Conservation (phyloP, 2,797 vertebrate genomes). For the Acanthurus leucopareius region DNA sequence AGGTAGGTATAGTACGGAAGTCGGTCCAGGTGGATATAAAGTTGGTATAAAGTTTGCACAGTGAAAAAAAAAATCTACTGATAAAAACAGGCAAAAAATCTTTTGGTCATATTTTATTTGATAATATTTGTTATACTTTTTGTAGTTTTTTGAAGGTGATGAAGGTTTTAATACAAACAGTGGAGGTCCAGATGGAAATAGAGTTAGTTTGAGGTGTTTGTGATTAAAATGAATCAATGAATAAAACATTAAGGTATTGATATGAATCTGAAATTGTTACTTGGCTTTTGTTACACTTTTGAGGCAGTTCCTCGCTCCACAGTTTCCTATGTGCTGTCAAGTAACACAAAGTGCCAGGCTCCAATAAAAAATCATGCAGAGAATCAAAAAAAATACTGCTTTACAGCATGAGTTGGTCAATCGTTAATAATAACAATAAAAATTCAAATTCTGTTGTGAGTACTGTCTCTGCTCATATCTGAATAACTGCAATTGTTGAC, state of each 20-base stretch:
- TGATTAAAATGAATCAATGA: not conserved
- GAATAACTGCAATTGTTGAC: not conserved
- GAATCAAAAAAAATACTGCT: not conserved
- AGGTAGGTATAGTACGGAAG: no score
- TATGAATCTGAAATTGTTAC: not conserved
- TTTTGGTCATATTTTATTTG: no score
- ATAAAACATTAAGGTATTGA: not conserved
- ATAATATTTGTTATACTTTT: no score
- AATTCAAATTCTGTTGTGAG: not conserved
- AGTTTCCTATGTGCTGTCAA: no score
- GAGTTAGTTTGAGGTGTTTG: not conserved
- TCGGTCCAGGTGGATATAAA: no score
- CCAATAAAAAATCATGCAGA: not conserved
- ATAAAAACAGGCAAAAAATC: no score
- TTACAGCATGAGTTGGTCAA: constrained; percentile 23
- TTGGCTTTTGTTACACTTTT: no score
- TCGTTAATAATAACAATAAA: not conserved
- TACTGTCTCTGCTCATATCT: not conserved
- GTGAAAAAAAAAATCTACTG: no score
- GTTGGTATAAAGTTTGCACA: no score
- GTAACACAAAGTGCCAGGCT: not conserved
- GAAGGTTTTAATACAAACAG: no score
- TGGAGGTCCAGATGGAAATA: not conserved
- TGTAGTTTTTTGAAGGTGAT: no score
- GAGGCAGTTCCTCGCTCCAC: no score